Base-by-base conservation (phyloP, 2,113 vertebrate genomes). In the Aspidoscelis tigris region DNA sequence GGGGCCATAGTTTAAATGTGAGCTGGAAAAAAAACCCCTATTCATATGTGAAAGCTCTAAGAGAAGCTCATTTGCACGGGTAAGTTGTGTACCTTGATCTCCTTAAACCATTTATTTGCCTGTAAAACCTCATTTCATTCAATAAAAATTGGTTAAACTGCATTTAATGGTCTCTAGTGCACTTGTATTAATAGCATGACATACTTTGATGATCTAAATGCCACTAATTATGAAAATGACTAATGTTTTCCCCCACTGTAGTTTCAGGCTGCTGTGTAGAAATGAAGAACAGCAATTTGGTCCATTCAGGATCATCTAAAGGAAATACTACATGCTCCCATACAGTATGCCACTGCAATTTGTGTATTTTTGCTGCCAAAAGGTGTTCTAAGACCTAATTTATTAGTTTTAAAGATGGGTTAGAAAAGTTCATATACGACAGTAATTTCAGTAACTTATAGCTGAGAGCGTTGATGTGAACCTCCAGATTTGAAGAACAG, bases 61-160 rank as follows among this genome's bases (percentile, higher is more conserved):
- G 7, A 18, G 24, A 86, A 71, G 55, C 20, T 76, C 47, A 47
- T 39, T 61, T 71, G 18, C 53, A 70, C 76, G 65, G 41, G 55
- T 44, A 50, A 39, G 43, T 22, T 33, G 68, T 50, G 39, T 71
- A 39, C 24, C 55, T 3, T 64, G 55, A 14, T 79, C 43, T 73
- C 55, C 79, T 50, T 77, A 43, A 70, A 41, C 64, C 22, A 78
- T 76, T 81, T 69, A 78, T 76, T 81, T 69, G 20, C 84, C 18
- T 69, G 50, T 55, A 61, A 61, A 50, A 72, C 58, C 26, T 78
- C 47, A 73, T 85, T 74, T 66, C 44, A 14, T 41, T 73, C 47
- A 71, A 71, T 86, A 81, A 76, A 83, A 86, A 76, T 71, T 10
- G 65, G 12, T 47, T 84, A 79, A 81, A 80, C 11, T 61, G 50